Evolutionary conservation across 2,888 invertebrate genomes (phyloP).

Genomic region (Drosophila leonis): DNA sequence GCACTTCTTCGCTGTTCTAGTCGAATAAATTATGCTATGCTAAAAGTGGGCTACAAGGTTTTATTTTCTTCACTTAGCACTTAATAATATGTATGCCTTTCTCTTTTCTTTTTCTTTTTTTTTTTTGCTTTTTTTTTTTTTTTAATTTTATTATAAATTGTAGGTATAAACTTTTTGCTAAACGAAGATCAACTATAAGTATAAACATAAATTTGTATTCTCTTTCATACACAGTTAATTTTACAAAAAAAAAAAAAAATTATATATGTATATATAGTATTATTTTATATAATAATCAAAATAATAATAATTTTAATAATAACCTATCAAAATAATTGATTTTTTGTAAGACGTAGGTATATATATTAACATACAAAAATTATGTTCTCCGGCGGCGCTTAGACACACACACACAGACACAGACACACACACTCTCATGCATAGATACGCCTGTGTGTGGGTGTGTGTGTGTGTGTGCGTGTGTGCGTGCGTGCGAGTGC

Average conservation of each 20-base stretch:
- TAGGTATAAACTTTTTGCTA: constrained; percentile 67
- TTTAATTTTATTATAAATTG: constrained; percentile 36
- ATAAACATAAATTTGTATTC: constrained; percentile 54
- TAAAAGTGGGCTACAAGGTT: constrained; percentile 65
- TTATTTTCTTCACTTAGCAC: constrained; percentile 50
- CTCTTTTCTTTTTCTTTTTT: neutral
- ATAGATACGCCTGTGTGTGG: constrained; percentile 8
- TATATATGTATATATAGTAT: constrained; percentile 19
- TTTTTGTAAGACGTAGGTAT: constrained; percentile 36
- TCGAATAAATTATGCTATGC: constrained; percentile 78
- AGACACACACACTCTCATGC: constrained; percentile 5
- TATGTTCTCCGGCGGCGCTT: constrained; percentile 43
- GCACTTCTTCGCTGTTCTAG: constrained; percentile 46
- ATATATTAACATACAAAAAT: constrained; percentile 47
- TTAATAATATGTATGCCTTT: constrained; percentile 37
- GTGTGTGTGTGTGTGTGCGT: constrained; percentile 2
- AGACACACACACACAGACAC: neutral
- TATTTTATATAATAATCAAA: constrained; percentile 17
- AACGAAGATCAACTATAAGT: constrained; percentile 74
- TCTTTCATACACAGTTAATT: constrained; percentile 25
- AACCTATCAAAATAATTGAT: constrained; percentile 45
- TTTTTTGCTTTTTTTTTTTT: neutral
- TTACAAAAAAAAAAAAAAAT: constrained; percentile 47
- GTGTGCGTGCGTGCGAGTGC: constrained; percentile 2
- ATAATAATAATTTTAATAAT: constrained; percentile 37